These are phyloP conservation scores for Arrhopalites spinosus DNA, from an alignment of 2,888 invertebrate genomes.

Conservation along the genomic window DNA sequence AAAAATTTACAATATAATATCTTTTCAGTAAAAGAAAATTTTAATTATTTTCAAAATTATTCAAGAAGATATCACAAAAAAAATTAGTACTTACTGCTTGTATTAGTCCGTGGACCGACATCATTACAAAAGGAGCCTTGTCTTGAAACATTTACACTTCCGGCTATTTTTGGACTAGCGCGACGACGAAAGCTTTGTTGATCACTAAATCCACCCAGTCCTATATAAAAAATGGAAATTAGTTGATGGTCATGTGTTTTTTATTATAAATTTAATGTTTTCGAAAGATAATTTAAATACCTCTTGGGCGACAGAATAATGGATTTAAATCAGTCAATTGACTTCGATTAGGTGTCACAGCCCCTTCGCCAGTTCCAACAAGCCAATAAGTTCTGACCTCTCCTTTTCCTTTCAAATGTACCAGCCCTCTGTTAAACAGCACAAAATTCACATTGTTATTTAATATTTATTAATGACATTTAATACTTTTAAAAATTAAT, in stretches of 20 bases:
- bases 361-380: conserved; percentile 76
- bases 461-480: not conserved
- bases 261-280: not conserved
- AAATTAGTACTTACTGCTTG: too few species aligned
- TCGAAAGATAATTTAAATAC: not conserved
- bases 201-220: conserved; percentile 39
- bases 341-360: conserved; percentile 69
- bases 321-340: conserved; percentile 75
- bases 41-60: too few species aligned
- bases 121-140: conserved; percentile 51
- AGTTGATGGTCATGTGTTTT: not conserved
- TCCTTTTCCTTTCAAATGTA: conserved; percentile 88
- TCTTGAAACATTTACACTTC: conserved; percentile 53
- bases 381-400: conserved; percentile 79
- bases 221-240: not conserved
- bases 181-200: conserved; percentile 54
- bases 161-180: conserved; percentile 54
- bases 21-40: too few species aligned
- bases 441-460: not conserved
- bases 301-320: conserved; percentile 72
- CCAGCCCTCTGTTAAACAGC: conserved; percentile 67
- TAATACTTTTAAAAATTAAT: not conserved
- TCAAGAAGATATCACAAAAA: too few species aligned
- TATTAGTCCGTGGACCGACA: too few species aligned
- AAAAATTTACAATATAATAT: too few species aligned